Base-by-base conservation (phyloP, 2,888 invertebrate genomes). In the Orgyia antiqua region DNA sequence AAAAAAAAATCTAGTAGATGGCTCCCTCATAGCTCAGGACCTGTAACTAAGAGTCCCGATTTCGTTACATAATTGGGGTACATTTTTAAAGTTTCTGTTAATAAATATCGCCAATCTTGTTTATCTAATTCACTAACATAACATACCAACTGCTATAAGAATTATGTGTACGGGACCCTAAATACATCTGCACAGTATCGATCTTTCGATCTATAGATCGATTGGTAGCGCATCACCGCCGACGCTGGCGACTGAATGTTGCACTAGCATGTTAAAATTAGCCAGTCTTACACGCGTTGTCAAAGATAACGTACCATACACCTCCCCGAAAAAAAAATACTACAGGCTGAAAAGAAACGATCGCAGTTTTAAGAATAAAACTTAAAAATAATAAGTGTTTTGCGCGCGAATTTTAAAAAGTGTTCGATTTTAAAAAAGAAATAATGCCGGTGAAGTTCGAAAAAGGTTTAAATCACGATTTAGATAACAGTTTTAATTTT, bases 271-370 rank as follows among this genome's bases (percentile, higher is more conserved):
- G 59, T 71, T 80, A 82, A 78, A 62, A 73, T 78, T 83, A 83
- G 80, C 77, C 83, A 86, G 84, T 84, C 60, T 62, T 70, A 74
- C 74, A 68, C 78, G 70, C 73, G 83, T 70, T 73, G 76, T 72
- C 75, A 68, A 60, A 66, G 65, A 61, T 60, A 60, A 44, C 62
- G 72, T 69, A 72, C 74, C 59, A 60, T 58, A 48, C 46, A 44
- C 55, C 51, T 58, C 47, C 38, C 36, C 35, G 31, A 37, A 42
- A 39, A 37, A 23, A 29, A 6, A 27, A 28, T 24, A 34, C 24
- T 24, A 34, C 24, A 40, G 36, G 27, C 37, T 31, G 42, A 48
- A 51, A 31, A 32, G 37, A 39, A 41, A 33, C 32, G 26, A 24
- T 13, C 29, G 28, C 20, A 21, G 24, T 8, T n/a, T 6, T 5